Evolutionary conservation across 2,888 invertebrate species (phyloP).

Genomic region (Anoplius nigerrimus): DNA sequence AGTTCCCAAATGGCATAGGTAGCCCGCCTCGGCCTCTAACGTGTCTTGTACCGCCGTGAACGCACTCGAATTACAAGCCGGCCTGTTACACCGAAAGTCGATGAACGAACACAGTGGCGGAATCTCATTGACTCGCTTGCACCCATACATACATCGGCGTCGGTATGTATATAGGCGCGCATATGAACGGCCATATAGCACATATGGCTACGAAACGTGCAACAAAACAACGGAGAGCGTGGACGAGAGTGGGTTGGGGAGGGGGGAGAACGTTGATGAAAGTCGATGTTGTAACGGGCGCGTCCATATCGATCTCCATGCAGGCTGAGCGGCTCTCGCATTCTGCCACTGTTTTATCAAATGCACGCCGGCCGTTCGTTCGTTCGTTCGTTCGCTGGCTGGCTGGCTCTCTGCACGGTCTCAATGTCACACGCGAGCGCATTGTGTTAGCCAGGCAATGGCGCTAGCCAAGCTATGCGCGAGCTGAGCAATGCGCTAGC

Average conservation of each 20-base stretch:
- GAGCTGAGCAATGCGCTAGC: too few relatives aligned
- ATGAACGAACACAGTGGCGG: slow-evolving; percentile 14
- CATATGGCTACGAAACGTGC: background rate
- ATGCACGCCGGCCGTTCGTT: too few relatives aligned
- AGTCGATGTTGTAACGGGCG: background rate
- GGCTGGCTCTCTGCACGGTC: too few relatives aligned
- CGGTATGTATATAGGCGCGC: background rate
- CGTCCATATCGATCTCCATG: background rate
- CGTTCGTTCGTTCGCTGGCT: too few relatives aligned
- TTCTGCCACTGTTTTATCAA: too few relatives aligned
- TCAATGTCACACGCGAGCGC: too few relatives aligned
- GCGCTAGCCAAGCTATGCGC: too few relatives aligned
- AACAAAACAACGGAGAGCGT: background rate
- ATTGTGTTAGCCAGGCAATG: too few relatives aligned
- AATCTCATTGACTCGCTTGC: background rate
- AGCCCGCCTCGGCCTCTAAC: slow-evolving; percentile 22
- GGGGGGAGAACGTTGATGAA: background rate
- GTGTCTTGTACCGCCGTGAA: slow-evolving; percentile 16
- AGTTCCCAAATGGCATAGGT: slow-evolving; percentile 49
- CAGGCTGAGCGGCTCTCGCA: too few relatives aligned
- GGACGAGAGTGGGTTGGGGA: background rate
- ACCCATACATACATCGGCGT: background rate
- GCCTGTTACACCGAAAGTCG: slow-evolving; percentile 17
- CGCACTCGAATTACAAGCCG: slow-evolving; percentile 30
- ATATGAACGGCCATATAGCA: too few relatives aligned